These are phyloP conservation scores for Scolopax rusticola DNA, from an alignment of 2,797 vertebrate species.

Conservation along the genomic window DNA sequence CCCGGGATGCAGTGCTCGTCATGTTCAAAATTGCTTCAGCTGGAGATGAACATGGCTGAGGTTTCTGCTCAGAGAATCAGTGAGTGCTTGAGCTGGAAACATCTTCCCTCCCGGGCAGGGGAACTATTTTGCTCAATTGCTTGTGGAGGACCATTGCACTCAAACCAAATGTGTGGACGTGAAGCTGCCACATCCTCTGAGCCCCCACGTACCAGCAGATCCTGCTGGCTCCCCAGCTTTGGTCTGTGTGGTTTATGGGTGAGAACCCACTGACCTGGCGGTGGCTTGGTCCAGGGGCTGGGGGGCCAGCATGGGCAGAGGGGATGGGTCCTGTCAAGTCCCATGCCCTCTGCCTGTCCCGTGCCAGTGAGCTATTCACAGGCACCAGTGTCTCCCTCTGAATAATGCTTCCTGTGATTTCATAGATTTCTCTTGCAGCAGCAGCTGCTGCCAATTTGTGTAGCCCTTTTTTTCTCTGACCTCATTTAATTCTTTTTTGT, in stretches of 20 bases:
- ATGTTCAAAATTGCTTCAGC: rapidly evolving
- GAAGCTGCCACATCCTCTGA: background rate
- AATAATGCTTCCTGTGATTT: constrained; percentile 13
- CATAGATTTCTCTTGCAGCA: constrained; percentile 9
- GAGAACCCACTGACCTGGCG: background rate
- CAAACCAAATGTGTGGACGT: background rate
- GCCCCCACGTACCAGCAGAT: rapidly evolving
- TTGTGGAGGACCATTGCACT: background rate
- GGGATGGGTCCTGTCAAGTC: background rate
- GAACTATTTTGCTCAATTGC: background rate
- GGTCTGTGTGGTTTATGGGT: rapidly evolving
- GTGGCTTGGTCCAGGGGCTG: background rate
- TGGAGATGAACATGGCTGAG: background rate
- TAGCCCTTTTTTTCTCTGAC: background rate
- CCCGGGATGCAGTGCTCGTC: rapidly evolving
- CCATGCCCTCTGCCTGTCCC: background rate
- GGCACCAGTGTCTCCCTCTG: background rate
- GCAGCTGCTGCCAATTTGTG: constrained; percentile 51
- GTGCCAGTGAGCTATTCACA: background rate
- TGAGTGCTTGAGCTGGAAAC: background rate
- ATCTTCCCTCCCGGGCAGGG: background rate
- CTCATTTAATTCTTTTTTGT: constrained; percentile 6
- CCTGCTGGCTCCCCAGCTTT: background rate
- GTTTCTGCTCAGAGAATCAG: background rate
- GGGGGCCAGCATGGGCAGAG: background rate